Conservation (phyloP, 2,113 vertebrate species). For the Engystomops pustulosus region DNA sequence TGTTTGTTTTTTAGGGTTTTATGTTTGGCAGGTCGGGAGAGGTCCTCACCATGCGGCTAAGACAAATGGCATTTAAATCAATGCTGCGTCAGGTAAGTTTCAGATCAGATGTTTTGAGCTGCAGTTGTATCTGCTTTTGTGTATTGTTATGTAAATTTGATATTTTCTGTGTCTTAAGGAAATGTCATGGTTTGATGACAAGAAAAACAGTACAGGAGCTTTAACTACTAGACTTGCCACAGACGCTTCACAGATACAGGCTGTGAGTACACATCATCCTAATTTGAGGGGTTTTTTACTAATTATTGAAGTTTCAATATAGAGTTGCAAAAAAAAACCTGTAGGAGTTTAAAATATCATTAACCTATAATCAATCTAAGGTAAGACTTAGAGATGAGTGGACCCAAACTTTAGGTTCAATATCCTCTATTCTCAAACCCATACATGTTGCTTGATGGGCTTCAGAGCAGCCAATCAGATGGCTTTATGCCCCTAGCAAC, state of each 20-base stretch:
- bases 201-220: conserved; percentile 62
- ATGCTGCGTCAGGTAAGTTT: conserved; percentile 65
- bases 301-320: too few relatives aligned
- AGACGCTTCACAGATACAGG: conserved; percentile 65
- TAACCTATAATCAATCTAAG: too few relatives aligned
- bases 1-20: conserved; percentile 63
- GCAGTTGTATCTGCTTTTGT: too few relatives aligned
- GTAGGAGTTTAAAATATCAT: too few relatives aligned
- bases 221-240: conserved; percentile 62
- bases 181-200: conserved; percentile 62
- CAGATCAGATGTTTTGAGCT: neutral
- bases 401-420: too few relatives aligned
- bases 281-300: neutral
- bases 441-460: too few relatives aligned
- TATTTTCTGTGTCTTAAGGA: conserved; percentile 55
- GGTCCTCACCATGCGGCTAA: conserved; percentile 64
- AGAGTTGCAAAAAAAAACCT: too few relatives aligned
- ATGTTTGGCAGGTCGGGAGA: conserved; percentile 62
- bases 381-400: too few relatives aligned
- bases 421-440: too few relatives aligned
- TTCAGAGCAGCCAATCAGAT: too few relatives aligned
- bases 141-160: neutral
- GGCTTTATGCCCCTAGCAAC: too few relatives aligned
- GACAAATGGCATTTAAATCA: conserved; percentile 62
- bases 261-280: conserved; percentile 45